Conservation (phyloP, 1,140 invertebrate species). For the Heliconius nattereri region DNA sequence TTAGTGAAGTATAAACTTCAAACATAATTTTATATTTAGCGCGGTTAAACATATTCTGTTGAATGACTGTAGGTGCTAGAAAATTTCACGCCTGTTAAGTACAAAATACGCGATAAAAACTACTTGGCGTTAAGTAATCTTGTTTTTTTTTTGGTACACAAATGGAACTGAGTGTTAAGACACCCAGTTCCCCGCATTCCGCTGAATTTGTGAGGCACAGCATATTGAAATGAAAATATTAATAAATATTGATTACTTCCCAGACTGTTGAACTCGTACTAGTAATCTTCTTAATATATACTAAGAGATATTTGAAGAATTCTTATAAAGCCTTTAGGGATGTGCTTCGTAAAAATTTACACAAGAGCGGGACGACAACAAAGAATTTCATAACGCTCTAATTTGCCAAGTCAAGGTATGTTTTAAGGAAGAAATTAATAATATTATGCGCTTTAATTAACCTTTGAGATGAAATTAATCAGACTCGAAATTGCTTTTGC, state of each 20-base stretch:
- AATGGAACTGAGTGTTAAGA: too few relatives aligned
- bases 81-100: too few relatives aligned
- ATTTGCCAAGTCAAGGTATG: constrained; percentile 32
- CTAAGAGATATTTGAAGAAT: not conserved
- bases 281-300: not conserved
- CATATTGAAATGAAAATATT: too few relatives aligned
- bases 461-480: constrained; percentile 42
- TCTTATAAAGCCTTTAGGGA: not conserved
- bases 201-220: too few relatives aligned
- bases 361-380: constrained; percentile 34
- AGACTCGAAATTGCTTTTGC: constrained; percentile 41
- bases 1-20: too few relatives aligned
- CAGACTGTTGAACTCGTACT: not conserved
- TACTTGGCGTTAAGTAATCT: not conserved
- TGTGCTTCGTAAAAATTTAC: constrained; percentile 21
- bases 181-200: too few relatives aligned
- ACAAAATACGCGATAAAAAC: too few relatives aligned
- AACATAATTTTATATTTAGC: too few relatives aligned
- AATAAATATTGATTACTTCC: too few relatives aligned
- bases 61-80: too few relatives aligned
- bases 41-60: too few relatives aligned
- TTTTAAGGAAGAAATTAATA: constrained; percentile 44
- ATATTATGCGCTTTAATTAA: constrained; percentile 46
- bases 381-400: constrained; percentile 46
- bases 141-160: not conserved